A percentile compares a stretch with the other conserved stretches of the same genome.
These are phyloP conservation scores for Pelochelys cantorii DNA, from an alignment of 2,797 vertebrate genomes.

Conservation along the genomic window DNA sequence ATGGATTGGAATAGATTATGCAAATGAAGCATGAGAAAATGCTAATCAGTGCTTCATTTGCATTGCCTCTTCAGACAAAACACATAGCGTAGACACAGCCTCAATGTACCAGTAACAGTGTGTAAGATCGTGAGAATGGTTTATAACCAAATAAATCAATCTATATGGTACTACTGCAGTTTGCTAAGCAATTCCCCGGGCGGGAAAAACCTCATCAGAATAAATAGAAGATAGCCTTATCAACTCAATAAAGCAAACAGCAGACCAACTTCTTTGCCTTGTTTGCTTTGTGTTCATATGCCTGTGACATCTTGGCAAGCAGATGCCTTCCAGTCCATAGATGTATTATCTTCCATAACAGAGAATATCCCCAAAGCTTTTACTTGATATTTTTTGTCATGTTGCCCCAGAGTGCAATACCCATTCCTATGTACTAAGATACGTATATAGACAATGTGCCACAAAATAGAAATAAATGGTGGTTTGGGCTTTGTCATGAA, in stretches of 20 bases:
- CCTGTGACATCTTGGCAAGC: not conserved
- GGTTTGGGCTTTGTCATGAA: conserved; percentile 11
- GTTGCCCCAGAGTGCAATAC: not conserved
- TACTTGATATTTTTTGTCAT: not conserved
- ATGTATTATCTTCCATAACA: not conserved
- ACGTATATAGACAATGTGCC: not conserved
- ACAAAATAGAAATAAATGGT: not conserved
- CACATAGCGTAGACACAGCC: too few relatives aligned
- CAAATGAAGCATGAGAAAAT: too few relatives aligned
- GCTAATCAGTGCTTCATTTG: too few relatives aligned
- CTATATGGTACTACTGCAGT: not conserved
- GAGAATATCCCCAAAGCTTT: not conserved
- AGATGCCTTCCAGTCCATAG: conserved; percentile 15
- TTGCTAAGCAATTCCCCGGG: conserved; percentile 22
- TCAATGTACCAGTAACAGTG: not conserved
- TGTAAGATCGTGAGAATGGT: conserved; percentile 27
- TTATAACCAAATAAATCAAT: not conserved
- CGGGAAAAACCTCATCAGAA: not conserved
- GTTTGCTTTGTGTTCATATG: conserved; percentile 50
- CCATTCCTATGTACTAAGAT: not conserved
- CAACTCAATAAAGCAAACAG: conserved; percentile 36
- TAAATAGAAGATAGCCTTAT: not conserved
- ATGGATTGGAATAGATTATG: too few relatives aligned
- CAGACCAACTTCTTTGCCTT: conserved; percentile 29
- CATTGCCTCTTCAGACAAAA: too few relatives aligned